Base-by-base conservation (phyloP, 2,113 vertebrate genomes). In the Urocitellus parryii region DNA sequence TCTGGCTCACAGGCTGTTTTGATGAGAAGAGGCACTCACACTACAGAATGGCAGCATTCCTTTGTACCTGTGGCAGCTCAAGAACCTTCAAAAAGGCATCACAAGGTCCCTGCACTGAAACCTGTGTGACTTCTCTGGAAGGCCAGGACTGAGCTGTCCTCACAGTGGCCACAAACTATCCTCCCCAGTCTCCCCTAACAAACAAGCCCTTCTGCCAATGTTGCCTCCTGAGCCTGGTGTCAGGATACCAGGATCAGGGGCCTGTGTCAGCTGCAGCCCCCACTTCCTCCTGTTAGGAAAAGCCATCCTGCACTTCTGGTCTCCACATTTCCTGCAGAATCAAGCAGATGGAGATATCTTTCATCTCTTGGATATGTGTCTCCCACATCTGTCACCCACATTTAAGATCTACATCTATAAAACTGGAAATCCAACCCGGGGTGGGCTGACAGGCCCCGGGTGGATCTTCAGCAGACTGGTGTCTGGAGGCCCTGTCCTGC, bases 371-470 rank as follows among this genome's bases (percentile, higher is more conserved):
- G 77, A 90, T 96, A 68, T 84, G 96, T 94, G 65, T 97, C 96
- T 32, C 11, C 76, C 73, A 65, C 8, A 90, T 97, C 96, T 91
- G 84, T 89, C 90, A 72, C 84, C 97, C 96, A 96, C 29, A 95
- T 91, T 98, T 88, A 97, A 96, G 94, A 97, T 96, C 96, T 70
- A 68, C 90, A 83, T 88, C 93, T 90, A 65, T 16, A 0, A 63
- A 94, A 25, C 37, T 96, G 92, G 67, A 96, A 97, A 94, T 14
- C 80, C 92, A 94, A 80, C 80, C 93, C 9, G 2, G 76, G 48
- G 16, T 11, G 70, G 94, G 97, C 96, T 95, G 63, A 92, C 18
- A 24, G 91, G 78, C 56, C 96, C 72, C 32, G 51, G 89, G 90
- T 8, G 48, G 29, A 29, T 58, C 96, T 97, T 94, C 90, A 72